phyloP scores from a whole-genome alignment of 2,888 invertebrate genomes.

The Synergus umbraculus region DNA sequence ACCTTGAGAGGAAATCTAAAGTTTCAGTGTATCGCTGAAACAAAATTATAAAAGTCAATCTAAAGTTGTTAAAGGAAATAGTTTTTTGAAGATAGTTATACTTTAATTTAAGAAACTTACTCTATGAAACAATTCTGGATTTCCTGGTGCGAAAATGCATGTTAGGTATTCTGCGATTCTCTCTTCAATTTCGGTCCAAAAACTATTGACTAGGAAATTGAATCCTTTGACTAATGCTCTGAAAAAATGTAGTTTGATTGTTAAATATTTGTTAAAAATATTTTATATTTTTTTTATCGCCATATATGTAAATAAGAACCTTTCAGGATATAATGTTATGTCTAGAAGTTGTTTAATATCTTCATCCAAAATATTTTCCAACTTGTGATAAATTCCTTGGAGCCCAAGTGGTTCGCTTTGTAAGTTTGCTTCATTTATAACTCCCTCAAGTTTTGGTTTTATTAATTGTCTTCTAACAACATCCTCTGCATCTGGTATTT shows the following conservation, averaged over 20 bases:
- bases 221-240: conserved; percentile 81
- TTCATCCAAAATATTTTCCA: conserved; percentile 85
- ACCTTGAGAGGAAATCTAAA: conserved; percentile 84
- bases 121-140: conserved; percentile 91
- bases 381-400: conserved; percentile 84
- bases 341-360: conserved; percentile 80
- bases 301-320: conserved; percentile 69
- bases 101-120: conserved; percentile 66
- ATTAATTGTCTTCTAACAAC: conserved; percentile 85
- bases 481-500: conserved; percentile 84
- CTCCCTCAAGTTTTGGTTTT: conserved; percentile 83
- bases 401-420: conserved; percentile 83
- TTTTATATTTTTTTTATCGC: conserved; percentile 45
- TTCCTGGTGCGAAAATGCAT: conserved; percentile 94
- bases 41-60: conserved; percentile 44
- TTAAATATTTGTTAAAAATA: conserved; percentile 30
- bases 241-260: conserved; percentile 74
- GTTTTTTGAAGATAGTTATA: background rate
- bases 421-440: conserved; percentile 85
- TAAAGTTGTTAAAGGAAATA: background rate
- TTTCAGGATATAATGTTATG: conserved; percentile 70
- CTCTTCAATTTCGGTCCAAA: conserved; percentile 91
- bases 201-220: conserved; percentile 90
- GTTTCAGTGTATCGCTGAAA: conserved; percentile 86
- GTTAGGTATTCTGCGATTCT: conserved; percentile 89